Conservation (phyloP, 2,797 vertebrate species). For the Esox masquinongy region DNA sequence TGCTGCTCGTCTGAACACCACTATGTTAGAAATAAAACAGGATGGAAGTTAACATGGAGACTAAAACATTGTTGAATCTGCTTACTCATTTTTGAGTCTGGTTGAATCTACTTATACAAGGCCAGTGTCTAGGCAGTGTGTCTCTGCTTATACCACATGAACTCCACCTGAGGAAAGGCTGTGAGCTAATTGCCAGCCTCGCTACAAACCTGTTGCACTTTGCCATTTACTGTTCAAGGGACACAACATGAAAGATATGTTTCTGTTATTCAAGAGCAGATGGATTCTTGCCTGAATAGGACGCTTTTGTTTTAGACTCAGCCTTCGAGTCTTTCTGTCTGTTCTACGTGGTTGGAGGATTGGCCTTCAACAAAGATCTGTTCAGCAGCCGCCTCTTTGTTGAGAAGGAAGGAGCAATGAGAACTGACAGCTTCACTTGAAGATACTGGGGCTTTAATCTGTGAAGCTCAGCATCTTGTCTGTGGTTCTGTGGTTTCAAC, state of each 20-base stretch:
- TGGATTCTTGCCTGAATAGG: not conserved
- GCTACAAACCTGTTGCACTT: not conserved
- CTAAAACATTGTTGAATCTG: not conserved
- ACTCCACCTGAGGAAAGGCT: not conserved
- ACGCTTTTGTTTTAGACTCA: not conserved
- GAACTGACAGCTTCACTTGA: not conserved
- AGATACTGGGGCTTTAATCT: not conserved
- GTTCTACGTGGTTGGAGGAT: slow-evolving; percentile 9
- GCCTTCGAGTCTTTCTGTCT: not conserved
- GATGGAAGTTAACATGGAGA: not conserved
- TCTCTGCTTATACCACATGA: not conserved
- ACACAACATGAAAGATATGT: not conserved
- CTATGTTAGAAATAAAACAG: not conserved
- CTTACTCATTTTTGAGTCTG: not conserved
- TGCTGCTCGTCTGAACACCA: not conserved
- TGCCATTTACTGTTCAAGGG: not conserved
- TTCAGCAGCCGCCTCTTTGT: slow-evolving; percentile 8
- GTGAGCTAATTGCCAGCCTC: not conserved
- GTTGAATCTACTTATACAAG: too few relatives aligned
- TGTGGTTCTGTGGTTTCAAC: not conserved
- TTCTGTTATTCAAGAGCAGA: not conserved
- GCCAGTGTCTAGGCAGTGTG: not conserved
- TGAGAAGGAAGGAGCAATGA: not conserved
- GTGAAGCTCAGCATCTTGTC: not conserved
- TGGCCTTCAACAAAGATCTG: not conserved